Evolutionary conservation across 2,888 invertebrate species (phyloP), one percentile per base, ranked within the genome.

Genomic region (Steinernema scapterisci): DNA sequence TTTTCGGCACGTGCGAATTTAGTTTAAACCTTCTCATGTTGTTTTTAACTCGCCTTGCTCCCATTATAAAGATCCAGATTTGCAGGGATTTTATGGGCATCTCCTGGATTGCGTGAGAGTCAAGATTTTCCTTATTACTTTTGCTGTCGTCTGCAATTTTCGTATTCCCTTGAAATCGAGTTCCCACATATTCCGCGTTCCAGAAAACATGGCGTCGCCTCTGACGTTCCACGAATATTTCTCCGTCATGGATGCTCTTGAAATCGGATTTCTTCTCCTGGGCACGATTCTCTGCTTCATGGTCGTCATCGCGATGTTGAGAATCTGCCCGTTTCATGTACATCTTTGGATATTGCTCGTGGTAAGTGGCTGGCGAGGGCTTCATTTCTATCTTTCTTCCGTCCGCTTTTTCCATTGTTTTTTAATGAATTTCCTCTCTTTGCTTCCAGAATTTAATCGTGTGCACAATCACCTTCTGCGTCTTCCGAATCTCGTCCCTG

Each of bases 381-480:
- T 13, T 44, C 5, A 9, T 48, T 6, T 9, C 48, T 48, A 5
- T 48, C 7, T 16, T 48, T 16, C n/a, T 16, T 9, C n/a, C 6
- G 7, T 16, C n/a, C 3, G n/a, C 48, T 9, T 16, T 5, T 48
- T 48, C n/a, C 3, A 48, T 16, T 48, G 5, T 16, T 5, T 48
- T 5, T n/a, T n/a, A n/a, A n/a, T 52, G 3, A 23, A 21, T 63
- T 63, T 5, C 27, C 63, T 16, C 13, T 48, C 13, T 3, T 6
- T 5, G 21, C 13, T 2, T 54, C 13, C 13, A 63, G 63, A 63
- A 63, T n/a, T 31, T 63, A 16, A 63, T 63, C 31, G 31, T 63
- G 31, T 63, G 63, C 63, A 63, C 63, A 11, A 63, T 63, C 27
- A 63, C 63, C 1, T 63, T 63, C 31, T 63, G 63, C 31, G 63